Conservation (phyloP, 2,797 vertebrate genomes). For the Mastacembelus armatus region DNA sequence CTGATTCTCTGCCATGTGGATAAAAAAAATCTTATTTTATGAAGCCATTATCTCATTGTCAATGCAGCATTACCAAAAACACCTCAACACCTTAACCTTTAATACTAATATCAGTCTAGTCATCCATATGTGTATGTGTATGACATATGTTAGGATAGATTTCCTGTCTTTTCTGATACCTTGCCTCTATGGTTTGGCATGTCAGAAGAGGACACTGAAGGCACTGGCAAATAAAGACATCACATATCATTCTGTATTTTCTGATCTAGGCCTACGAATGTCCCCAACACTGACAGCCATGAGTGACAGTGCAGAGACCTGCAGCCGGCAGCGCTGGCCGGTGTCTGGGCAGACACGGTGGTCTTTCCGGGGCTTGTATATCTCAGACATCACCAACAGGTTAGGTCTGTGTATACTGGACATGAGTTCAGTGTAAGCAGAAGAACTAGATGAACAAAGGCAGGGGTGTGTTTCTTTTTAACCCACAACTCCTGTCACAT, state of each 20-base stretch:
- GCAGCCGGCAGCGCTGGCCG: constrained; percentile 41
- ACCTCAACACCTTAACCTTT: no score
- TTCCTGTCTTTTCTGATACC: background rate
- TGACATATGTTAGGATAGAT: no score
- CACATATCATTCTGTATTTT: background rate
- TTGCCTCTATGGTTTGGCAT: constrained; percentile 28
- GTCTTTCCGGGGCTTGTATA: constrained; percentile 83
- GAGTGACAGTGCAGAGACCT: constrained; percentile 47
- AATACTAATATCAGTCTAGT: no score
- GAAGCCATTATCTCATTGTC: no score
- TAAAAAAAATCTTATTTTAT: no score
- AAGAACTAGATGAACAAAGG: no score
- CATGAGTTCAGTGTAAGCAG: no score
- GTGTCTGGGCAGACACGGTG: constrained; percentile 3
- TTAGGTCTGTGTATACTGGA: constrained; percentile 5
- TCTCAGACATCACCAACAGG: constrained; percentile 88
- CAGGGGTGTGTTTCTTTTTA: background rate
- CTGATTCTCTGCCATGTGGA: no score
- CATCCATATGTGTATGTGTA: no score
- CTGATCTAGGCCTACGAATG: constrained; percentile 36
- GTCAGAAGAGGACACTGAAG: constrained; percentile 26
- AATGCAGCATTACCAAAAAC: no score
- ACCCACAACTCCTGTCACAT: background rate
- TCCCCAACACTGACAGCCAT: constrained; percentile 64
- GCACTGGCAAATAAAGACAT: constrained; percentile 8